Evolutionary conservation across 2,888 invertebrate genomes (phyloP), one percentile per base, ranked within the genome.

Genomic region (Caenorhabditis panamensis): DNA sequence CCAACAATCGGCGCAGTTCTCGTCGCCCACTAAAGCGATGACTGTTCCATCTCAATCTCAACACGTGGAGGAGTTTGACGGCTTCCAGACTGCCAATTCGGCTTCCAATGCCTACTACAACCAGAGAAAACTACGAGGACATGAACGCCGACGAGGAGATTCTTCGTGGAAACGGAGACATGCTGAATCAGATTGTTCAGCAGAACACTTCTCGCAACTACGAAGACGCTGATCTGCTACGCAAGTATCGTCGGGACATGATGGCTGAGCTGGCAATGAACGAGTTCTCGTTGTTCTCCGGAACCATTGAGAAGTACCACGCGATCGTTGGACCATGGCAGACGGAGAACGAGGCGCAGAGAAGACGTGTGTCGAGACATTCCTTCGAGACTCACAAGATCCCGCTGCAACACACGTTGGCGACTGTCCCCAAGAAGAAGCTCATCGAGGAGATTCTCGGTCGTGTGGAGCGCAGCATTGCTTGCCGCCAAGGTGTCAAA

Each of bases 251-350:
- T 31, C 76, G 77, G 1, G 81, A 81, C 67, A 83, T 85, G 72
- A 78, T 84, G 71, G 86, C 87, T 24, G 87, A 87, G 53, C 49
- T 85, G n/a, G 86, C 79, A 20, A n/a, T n/a, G n/a, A n/a, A n/a
- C n/a, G n/a, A n/a, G n/a, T n/a, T n/a, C n/a, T n/a, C n/a, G n/a
- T n/a, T n/a, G n/a, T n/a, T n/a, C n/a, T n/a, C n/a, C n/a, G n/a
- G n/a, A n/a, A n/a, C n/a, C n/a, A n/a, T n/a, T n/a, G n/a, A n/a
- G n/a, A n/a, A n/a, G n/a, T n/a, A n/a, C n/a, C n/a, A n/a, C n/a
- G n/a, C n/a, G n/a, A n/a, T n/a, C n/a, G n/a, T n/a, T n/a, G n/a
- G n/a, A n/a, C n/a, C n/a, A n/a, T n/a, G n/a, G n/a, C n/a, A n/a
- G n/a, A n/a, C n/a, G n/a, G n/a, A n/a, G n/a, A n/a, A n/a, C n/a